phyloP scores from a whole-genome alignment of 2,113 vertebrate genomes.

The Chiloscyllium plagiosum region DNA sequence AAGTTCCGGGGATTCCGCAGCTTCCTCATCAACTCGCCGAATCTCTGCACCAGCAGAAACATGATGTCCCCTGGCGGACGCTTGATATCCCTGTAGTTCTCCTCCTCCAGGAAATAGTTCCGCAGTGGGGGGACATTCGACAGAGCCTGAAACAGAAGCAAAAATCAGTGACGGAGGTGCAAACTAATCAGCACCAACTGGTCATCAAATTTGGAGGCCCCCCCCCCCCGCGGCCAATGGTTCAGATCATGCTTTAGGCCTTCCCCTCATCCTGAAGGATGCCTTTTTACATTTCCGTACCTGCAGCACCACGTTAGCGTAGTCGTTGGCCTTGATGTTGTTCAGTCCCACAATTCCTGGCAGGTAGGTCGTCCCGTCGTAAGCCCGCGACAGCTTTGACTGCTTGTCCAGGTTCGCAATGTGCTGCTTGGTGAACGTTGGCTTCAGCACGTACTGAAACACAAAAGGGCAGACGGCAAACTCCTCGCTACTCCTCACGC shows the following conservation, averaged over 20 bases:
- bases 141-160: slow-evolving; percentile 63
- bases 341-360: slow-evolving; percentile 95
- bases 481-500: neutral
- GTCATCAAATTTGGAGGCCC: neutral
- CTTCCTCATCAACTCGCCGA: slow-evolving; percentile 94
- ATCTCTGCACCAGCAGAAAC: slow-evolving; percentile 92
- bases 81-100: slow-evolving; percentile 80
- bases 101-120: slow-evolving; percentile 94
- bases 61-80: slow-evolving; percentile 92
- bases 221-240: neutral
- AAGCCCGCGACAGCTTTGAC: slow-evolving; percentile 85
- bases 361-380: slow-evolving; percentile 95
- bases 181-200: neutral
- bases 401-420: slow-evolving; percentile 87
- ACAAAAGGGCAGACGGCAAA: slow-evolving; percentile 25
- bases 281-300: slow-evolving; percentile 50
- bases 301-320: slow-evolving; percentile 91
- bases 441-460: slow-evolving; percentile 86
- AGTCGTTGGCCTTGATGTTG: slow-evolving; percentile 97
- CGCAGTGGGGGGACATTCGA: slow-evolving; percentile 90
- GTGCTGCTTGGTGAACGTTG: slow-evolving; percentile 87
- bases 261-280: neutral
- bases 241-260: neutral
- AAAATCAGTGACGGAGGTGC: neutral
- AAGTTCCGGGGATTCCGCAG: slow-evolving; percentile 97